Percentiles rank a stretch among this genome's conserved stretches.
These are phyloP conservation scores for Acanthopleura granulata DNA, from an alignment of 2,888 invertebrate species.

Conservation along the genomic window DNA sequence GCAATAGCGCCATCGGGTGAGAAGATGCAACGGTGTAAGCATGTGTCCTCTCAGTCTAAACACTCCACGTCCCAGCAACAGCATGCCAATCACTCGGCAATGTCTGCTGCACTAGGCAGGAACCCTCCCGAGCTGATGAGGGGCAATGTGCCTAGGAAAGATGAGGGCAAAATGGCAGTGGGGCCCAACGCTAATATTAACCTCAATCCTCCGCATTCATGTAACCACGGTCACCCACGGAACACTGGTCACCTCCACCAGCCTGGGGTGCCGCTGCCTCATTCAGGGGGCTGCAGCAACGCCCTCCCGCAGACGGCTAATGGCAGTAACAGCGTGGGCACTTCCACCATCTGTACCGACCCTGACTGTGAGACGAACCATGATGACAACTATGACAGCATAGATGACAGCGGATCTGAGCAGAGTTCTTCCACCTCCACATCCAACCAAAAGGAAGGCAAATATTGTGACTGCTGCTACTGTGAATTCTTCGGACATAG, in stretches of 20 bases:
- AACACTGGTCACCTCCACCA: not conserved
- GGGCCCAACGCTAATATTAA: slow-evolving; percentile 2
- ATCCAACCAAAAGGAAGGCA: slow-evolving; percentile 70
- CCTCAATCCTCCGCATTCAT: slow-evolving; percentile 22
- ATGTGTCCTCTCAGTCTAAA: slow-evolving; percentile 22
- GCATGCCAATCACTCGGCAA: slow-evolving; percentile 21
- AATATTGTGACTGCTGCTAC: slow-evolving; percentile 82
- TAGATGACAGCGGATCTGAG: slow-evolving; percentile 70
- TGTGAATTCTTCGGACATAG: slow-evolving; percentile 87
- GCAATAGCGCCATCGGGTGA: slow-evolving; percentile 34
- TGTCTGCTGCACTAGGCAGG: not conserved
- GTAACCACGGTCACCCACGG: slow-evolving; percentile 20
- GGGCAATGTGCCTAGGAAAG: not conserved
- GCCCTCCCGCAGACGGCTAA: slow-evolving; percentile 46
- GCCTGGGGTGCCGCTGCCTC: not conserved
- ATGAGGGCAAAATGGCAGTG: not conserved
- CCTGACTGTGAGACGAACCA: slow-evolving; percentile 60
- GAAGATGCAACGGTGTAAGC: slow-evolving; percentile 51
- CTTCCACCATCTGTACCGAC: slow-evolving; percentile 57
- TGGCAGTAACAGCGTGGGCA: slow-evolving; percentile 48
- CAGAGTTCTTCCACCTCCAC: slow-evolving; percentile 71
- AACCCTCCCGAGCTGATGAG: not conserved
- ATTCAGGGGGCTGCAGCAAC: slow-evolving; percentile 36
- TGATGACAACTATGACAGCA: slow-evolving; percentile 65
- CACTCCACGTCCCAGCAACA: slow-evolving; percentile 10